Conservation (phyloP, 2,888 invertebrate species). For the Drosophila suboccidentalis region DNA sequence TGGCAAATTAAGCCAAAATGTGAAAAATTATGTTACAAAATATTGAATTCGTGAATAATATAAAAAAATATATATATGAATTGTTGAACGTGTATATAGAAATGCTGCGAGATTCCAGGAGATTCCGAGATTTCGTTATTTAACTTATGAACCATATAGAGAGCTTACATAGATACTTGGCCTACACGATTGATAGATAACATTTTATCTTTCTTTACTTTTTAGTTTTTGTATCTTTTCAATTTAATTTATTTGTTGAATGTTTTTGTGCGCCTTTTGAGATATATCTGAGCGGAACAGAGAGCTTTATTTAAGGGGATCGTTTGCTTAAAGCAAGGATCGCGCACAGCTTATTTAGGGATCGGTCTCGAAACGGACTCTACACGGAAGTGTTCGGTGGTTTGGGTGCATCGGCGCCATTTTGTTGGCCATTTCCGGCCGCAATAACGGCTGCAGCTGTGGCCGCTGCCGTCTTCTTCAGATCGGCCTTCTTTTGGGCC, state of each 20-base stretch:
- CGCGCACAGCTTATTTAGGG: slow-evolving; percentile 3
- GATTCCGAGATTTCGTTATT: slow-evolving; percentile 38
- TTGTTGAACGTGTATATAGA: neutral
- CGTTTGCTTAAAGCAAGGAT: slow-evolving; percentile 56
- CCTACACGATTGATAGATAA: slow-evolving; percentile 49
- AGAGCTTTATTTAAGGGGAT: slow-evolving; percentile 30
- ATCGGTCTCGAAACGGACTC: slow-evolving; percentile 10
- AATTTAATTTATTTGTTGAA: slow-evolving; percentile 23
- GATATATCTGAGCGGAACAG: slow-evolving; percentile 44
- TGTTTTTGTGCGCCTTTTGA: slow-evolving; percentile 57
- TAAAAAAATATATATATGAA: slow-evolving; percentile 32
- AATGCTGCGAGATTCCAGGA: slow-evolving; percentile 50
- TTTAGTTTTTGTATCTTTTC: slow-evolving; percentile 1
- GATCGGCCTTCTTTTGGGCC: slow-evolving; percentile 84
- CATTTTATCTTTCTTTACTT: slow-evolving; percentile 6
- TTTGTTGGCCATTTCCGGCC: slow-evolving; percentile 70
- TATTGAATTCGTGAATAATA: slow-evolving; percentile 29
- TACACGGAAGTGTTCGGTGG: slow-evolving; percentile 85
- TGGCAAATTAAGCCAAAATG: slow-evolving; percentile 6
- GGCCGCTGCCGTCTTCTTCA: slow-evolving; percentile 80
- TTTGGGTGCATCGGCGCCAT: slow-evolving; percentile 81
- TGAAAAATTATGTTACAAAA: slow-evolving; percentile 55
- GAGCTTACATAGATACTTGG: slow-evolving; percentile 71
- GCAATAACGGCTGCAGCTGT: slow-evolving; percentile 75
- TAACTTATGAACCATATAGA: slow-evolving; percentile 36